Evolutionary conservation across 2,113 vertebrate species (phyloP).

Genomic region (Triplophysa tibetana): DNA sequence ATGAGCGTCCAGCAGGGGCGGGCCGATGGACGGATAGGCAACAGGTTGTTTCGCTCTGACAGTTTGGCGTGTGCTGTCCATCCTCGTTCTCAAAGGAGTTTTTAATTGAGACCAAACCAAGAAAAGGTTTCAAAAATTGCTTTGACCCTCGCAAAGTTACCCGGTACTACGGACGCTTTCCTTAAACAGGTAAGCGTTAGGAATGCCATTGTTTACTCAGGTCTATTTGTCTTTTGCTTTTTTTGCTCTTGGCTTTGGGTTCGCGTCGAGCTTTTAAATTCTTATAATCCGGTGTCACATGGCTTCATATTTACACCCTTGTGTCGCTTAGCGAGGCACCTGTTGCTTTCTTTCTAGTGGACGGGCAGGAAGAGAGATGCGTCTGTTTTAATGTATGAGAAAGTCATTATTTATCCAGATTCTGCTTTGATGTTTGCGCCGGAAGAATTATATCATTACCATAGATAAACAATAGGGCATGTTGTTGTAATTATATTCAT

Average conservation of each 20-base stretch:
- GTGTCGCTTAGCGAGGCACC: constrained; percentile 55
- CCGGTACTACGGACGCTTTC: not conserved
- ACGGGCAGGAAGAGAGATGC: constrained; percentile 3
- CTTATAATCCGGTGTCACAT: constrained; percentile 17
- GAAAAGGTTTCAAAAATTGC: not conserved
- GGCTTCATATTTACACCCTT: not conserved
- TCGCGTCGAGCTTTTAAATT: not conserved
- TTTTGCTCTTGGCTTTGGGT: not conserved
- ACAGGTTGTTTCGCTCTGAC: constrained; percentile 69
- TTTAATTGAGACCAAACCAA: not conserved
- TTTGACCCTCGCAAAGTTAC: not conserved
- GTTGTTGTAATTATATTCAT: too few species aligned
- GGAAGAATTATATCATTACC: not conserved
- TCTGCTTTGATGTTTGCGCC: not conserved
- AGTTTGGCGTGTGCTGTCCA: constrained; percentile 18
- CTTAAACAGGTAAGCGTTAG: constrained; percentile 35
- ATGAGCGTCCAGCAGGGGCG: constrained; percentile 60
- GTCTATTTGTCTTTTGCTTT: constrained; percentile 9
- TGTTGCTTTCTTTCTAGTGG: constrained; percentile 58
- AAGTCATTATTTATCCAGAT: not conserved
- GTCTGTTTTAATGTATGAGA: not conserved
- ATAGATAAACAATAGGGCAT: not conserved
- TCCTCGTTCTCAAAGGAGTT: constrained; percentile 9
- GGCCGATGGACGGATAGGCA: constrained; percentile 64
- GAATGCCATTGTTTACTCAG: constrained; percentile 29